Conservation (phyloP, 2,797 vertebrate species). For the Cercopithecus petaurista region DNA sequence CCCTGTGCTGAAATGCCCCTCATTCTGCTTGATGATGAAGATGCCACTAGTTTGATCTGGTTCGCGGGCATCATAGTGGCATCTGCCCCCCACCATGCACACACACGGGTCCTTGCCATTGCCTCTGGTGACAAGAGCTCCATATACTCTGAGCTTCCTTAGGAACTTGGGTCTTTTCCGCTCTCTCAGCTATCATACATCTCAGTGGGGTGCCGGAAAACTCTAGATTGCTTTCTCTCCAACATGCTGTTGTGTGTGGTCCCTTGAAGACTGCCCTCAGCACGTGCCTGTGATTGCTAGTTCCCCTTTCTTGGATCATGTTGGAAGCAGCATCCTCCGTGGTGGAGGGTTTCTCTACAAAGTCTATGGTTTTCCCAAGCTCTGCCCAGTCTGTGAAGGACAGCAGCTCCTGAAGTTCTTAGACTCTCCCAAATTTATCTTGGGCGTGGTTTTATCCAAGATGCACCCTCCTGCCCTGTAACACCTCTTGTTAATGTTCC, state of each 20-base stretch:
- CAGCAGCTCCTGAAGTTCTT: not conserved
- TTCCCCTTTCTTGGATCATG: not conserved
- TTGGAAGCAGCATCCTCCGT: fast-evolving
- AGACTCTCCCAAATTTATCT: not conserved
- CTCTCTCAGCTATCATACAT: not conserved
- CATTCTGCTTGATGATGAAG: not conserved
- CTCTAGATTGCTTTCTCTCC: not conserved
- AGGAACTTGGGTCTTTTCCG: not conserved
- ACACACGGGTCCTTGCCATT: not conserved
- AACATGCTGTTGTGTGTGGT: too few species aligned
- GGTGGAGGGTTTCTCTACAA: not conserved
- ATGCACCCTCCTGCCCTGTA: too few species aligned
- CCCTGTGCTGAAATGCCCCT: not conserved
- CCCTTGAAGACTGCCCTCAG: not conserved
- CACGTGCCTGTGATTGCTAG: fast-evolving
- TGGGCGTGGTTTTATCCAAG: not conserved
- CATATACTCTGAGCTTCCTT: not conserved
- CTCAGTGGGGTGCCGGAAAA: not conserved
- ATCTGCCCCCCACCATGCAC: not conserved
- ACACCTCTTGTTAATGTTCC: not conserved
- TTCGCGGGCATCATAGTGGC: not conserved
- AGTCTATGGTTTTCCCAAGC: not conserved
- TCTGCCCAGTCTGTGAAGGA: not conserved
- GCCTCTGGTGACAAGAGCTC: not conserved
- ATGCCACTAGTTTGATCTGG: not conserved